These are phyloP conservation scores for Linnaemya vulpina DNA, from an alignment of 2,888 invertebrate genomes.

Conservation along the genomic window DNA sequence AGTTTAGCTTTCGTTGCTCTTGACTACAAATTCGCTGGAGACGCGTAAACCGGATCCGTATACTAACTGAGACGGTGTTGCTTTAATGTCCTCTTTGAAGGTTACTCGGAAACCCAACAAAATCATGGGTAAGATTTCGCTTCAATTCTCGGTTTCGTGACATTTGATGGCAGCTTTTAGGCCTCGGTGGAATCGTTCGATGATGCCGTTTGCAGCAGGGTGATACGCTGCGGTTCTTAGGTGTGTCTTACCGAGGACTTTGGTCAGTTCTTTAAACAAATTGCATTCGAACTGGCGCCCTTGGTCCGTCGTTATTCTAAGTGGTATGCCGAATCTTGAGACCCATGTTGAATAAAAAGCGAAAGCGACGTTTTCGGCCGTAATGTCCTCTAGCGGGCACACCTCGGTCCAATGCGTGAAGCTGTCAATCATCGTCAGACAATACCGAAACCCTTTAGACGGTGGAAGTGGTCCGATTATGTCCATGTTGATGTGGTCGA, in stretches of 20 bases:
- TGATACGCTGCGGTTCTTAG: constrained; percentile 1
- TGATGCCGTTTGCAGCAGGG: constrained; percentile 2
- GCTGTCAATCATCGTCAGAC: background rate
- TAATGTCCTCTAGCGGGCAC: background rate
- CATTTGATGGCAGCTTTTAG: no score
- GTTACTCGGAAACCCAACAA: background rate
- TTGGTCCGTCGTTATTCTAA: constrained; percentile 4
- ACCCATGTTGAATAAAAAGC: background rate
- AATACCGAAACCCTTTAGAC: background rate
- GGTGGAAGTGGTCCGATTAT: background rate
- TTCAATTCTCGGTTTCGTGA: no score
- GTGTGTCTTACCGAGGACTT: background rate
- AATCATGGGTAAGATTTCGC: background rate
- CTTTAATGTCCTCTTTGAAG: background rate
- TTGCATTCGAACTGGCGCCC: background rate
- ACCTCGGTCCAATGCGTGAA: background rate
- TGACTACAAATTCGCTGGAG: background rate
- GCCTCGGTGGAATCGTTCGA: background rate
- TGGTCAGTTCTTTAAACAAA: constrained; percentile 1
- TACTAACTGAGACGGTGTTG: background rate
- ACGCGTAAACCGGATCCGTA: background rate
- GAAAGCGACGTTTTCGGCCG: background rate
- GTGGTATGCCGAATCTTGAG: background rate
- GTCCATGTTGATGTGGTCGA: no score
- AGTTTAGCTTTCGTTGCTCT: no score